A percentile compares a stretch with the other conserved stretches of the same genome.
Evolutionary conservation across 2,797 vertebrate species (phyloP).

Genomic region (Tapirus indicus): DNA sequence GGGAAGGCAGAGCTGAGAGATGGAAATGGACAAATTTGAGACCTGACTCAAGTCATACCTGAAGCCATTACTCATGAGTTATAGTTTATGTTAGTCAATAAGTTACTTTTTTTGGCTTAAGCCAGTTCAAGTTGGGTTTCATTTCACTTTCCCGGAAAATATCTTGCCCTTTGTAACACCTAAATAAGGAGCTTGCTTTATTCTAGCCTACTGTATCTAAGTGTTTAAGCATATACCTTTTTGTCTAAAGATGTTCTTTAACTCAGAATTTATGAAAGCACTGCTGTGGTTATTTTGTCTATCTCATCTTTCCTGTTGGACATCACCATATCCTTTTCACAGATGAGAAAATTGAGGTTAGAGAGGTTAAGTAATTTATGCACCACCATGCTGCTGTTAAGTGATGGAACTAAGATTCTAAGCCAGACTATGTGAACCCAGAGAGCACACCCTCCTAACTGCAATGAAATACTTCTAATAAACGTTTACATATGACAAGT

Average conservation of each 20-base stretch:
- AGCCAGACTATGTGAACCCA: background rate
- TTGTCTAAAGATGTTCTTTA: background rate
- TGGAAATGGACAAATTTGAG: background rate
- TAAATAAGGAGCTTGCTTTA: background rate
- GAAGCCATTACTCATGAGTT: background rate
- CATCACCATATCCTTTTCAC: background rate
- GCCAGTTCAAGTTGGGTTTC: background rate
- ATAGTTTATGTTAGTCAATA: background rate
- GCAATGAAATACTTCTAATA: background rate
- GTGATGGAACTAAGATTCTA: background rate
- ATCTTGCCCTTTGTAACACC: background rate
- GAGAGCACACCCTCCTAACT: background rate
- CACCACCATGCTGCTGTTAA: background rate
- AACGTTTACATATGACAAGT: background rate
- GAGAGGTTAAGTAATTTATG: background rate
- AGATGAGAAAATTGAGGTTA: background rate
- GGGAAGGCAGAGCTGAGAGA: background rate
- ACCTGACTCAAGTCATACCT: background rate
- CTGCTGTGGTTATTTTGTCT: background rate
- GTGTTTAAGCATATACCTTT: background rate
- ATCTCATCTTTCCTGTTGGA: background rate
- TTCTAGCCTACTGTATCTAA: background rate
- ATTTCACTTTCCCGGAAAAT: constrained; percentile 19
- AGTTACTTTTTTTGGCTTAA: background rate
- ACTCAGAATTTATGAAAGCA: background rate